These are phyloP conservation scores for Apamea crenata DNA, from an alignment of 2,888 invertebrate species.

Conservation along the genomic window DNA sequence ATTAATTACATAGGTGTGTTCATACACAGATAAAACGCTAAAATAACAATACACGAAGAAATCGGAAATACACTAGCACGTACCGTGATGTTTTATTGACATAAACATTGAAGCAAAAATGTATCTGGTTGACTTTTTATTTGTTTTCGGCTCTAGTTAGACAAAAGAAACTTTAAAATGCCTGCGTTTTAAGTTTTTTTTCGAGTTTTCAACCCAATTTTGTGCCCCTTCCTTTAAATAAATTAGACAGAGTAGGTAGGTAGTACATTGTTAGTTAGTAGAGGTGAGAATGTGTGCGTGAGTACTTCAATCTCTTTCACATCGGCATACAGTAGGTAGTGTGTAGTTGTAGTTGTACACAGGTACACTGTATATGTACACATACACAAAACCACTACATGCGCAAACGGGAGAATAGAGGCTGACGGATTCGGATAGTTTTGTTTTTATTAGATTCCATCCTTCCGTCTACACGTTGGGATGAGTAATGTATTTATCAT, in stretches of 20 bases:
- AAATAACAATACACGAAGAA: conserved; percentile 64
- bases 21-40: conserved; percentile 52
- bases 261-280: conserved; percentile 63
- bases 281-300: conserved; percentile 67
- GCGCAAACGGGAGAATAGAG: conserved; percentile 70
- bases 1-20: conserved; percentile 56
- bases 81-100: conserved; percentile 69
- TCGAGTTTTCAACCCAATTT: conserved; percentile 71
- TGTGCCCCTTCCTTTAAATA: conserved; percentile 79
- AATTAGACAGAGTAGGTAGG: conserved; percentile 71
- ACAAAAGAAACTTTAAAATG: conserved; percentile 44
- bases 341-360: conserved; percentile 39
- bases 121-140: conserved; percentile 44
- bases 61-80: conserved; percentile 65
- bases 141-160: conserved; percentile 38
- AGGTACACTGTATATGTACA: conserved; percentile 42
- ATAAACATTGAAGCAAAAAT: conserved; percentile 66
- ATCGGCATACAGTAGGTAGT: conserved; percentile 55
- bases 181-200: conserved; percentile 52
- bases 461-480: conserved; percentile 74
- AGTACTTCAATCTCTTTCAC: conserved; percentile 65
- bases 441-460: conserved; percentile 85
- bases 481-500: conserved; percentile 66
- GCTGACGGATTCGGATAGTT: conserved; percentile 74
- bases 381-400: conserved; percentile 73